phyloP scores from a whole-genome alignment of 2,888 invertebrate species.

The Phania funesta region DNA sequence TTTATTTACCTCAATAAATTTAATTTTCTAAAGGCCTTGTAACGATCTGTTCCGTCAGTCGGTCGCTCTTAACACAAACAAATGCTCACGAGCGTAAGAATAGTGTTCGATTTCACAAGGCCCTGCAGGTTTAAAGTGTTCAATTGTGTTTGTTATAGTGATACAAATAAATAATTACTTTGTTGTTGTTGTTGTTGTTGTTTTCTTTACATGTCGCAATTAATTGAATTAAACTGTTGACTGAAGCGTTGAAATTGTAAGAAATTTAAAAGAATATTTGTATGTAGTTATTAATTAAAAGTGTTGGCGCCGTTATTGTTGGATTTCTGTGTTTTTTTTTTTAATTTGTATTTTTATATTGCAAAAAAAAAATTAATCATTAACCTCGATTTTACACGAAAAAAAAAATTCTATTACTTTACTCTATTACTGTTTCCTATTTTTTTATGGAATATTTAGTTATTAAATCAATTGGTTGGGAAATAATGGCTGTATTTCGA shows the following conservation, averaged over 20 bases:
- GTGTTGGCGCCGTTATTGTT: conserved; percentile 33
- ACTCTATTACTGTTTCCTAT: not conserved
- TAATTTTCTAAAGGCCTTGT: conserved; percentile 53
- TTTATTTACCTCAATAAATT: conserved; percentile 45
- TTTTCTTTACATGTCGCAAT: conserved; percentile 69
- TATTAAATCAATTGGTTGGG: conserved; percentile 31
- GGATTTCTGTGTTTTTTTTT: conserved; percentile 16
- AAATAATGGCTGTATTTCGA: conserved; percentile 50
- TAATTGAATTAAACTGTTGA: conserved; percentile 77
- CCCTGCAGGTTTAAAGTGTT: conserved; percentile 17
- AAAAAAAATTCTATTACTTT: conserved; percentile 23
- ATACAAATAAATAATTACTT: not conserved
- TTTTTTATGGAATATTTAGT: conserved; percentile 31
- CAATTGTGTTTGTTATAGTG: not conserved
- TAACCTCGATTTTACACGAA: conserved; percentile 52
- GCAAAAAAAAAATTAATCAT: conserved; percentile 54
- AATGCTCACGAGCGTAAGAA: not conserved
- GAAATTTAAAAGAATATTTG: conserved; percentile 24
- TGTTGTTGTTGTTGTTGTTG: not conserved
- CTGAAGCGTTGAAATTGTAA: conserved; percentile 72
- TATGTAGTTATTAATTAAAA: conserved; percentile 55
- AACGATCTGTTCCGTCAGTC: conserved; percentile 6
- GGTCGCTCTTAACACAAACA: not conserved
- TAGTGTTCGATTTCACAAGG: conserved; percentile 22
- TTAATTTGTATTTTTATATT: conserved; percentile 22